These are phyloP conservation scores for Chrysolina haemoptera DNA, from an alignment of 2,888 invertebrate species.

Conservation along the genomic window DNA sequence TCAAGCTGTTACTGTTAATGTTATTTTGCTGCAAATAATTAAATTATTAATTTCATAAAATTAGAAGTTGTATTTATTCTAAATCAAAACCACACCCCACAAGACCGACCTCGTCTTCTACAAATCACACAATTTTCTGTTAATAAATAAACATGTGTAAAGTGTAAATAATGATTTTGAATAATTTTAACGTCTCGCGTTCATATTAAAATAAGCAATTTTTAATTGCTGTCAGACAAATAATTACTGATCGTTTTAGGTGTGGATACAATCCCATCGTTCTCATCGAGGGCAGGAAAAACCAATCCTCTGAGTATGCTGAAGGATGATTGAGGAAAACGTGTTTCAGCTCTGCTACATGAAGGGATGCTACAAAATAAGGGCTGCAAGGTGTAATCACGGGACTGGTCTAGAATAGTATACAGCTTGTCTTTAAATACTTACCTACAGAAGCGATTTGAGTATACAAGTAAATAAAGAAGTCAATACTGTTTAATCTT, in stretches of 20 bases:
- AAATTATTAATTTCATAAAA: too few species aligned
- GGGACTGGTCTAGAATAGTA: conserved; percentile 8
- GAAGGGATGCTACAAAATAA: background rate
- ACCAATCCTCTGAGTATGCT: conserved; percentile 61
- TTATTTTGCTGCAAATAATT: too few species aligned
- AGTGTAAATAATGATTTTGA: too few species aligned
- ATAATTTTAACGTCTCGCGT: too few species aligned
- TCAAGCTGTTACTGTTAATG: too few species aligned
- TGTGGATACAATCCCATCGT: conserved; percentile 32
- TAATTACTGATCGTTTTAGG: conserved; percentile 34
- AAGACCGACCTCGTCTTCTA: too few species aligned
- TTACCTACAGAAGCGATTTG: background rate
- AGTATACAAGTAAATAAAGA: background rate
- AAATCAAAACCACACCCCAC: too few species aligned
- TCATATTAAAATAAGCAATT: background rate
- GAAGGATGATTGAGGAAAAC: conserved; percentile 57
- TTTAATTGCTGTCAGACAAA: background rate
- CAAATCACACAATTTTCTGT: too few species aligned
- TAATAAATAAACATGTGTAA: too few species aligned
- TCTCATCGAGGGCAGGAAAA: conserved; percentile 58
- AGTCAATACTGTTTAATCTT: background rate
- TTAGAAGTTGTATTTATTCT: too few species aligned
- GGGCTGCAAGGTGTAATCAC: conserved; percentile 1
- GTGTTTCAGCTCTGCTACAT: background rate
- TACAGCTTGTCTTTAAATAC: background rate